A percentile compares a stretch with the other conserved stretches of the same genome.
Evolutionary conservation across 2,888 invertebrate genomes (phyloP).

Genomic region (Chymomyza caudatula): DNA sequence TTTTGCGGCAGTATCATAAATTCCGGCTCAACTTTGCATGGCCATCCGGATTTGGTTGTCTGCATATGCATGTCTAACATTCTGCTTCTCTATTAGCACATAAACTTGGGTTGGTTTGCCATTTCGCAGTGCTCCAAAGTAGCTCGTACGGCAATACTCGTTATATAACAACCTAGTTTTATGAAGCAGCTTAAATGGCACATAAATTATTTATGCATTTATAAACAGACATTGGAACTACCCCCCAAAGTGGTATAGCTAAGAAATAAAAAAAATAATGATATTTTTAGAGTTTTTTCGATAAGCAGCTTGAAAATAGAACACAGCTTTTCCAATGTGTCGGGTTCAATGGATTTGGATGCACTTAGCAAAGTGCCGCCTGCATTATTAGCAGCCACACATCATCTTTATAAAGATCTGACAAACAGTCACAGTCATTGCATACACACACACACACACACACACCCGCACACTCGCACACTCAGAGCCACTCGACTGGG

Average conservation of each 20-base stretch:
- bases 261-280: conserved; percentile 2
- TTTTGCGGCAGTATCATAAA: conserved; percentile 55
- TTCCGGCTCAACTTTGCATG: conserved; percentile 62
- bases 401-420: conserved; percentile 46
- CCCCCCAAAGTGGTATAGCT: neutral
- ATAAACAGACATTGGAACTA: neutral
- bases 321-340: conserved; percentile 13
- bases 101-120: no score
- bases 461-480: neutral
- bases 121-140: no score
- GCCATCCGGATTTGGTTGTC: neutral
- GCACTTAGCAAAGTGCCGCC: conserved; percentile 64
- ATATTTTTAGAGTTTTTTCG: conserved; percentile 44
- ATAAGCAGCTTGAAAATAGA: conserved; percentile 39
- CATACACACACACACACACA: neutral
- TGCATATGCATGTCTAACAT: neutral
- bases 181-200: neutral
- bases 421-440: conserved; percentile 9
- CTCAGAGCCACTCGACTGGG: neutral
- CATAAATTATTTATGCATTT: neutral
- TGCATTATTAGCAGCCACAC: conserved; percentile 55
- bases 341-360: conserved; percentile 36
- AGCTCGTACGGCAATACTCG: no score
- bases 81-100: no score
- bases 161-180: neutral